A percentile compares a stretch with the other conserved stretches of the same genome.
Conservation (phyloP, 2,888 invertebrate species). For the Meghimatium bilineatum region DNA sequence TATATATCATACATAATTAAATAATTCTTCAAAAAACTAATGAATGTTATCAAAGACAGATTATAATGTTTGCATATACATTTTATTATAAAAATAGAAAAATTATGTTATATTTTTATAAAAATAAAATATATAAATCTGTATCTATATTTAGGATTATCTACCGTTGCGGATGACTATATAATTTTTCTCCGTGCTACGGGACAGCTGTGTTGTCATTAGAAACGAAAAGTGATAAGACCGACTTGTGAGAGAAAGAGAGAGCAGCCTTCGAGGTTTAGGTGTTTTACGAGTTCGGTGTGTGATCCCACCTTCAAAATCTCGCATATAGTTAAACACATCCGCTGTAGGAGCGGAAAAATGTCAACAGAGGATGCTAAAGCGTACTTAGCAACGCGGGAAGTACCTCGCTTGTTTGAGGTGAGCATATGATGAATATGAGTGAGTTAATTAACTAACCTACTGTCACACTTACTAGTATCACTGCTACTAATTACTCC, state of each 20-base stretch:
- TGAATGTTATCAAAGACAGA: no score
- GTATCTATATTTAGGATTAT: background rate
- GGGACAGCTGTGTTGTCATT: slow-evolving; percentile 68
- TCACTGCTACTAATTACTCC: no score
- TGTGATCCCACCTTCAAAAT: slow-evolving; percentile 60
- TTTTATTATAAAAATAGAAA: no score
- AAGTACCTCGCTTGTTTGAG: slow-evolving; percentile 79
- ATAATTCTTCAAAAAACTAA: no score
- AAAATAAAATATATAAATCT: background rate
- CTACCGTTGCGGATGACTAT: background rate
- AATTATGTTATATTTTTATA: background rate
- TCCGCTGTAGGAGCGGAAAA: slow-evolving; percentile 72
- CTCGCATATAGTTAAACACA: slow-evolving; percentile 60
- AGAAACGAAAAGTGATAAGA: slow-evolving; percentile 58
- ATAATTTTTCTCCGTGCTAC: background rate
- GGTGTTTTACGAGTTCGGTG: slow-evolving; percentile 35
- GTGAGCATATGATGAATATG: slow-evolving; percentile 62
- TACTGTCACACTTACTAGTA: no score
- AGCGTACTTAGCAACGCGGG: slow-evolving; percentile 77
- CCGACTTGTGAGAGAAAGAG: background rate
- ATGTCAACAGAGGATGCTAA: slow-evolving; percentile 78
- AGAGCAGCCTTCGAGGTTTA: slow-evolving; percentile 10
- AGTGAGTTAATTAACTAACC: no score
- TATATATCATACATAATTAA: no score
- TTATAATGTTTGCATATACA: no score